These are phyloP conservation scores for Zaprionus obscuricornis DNA, from an alignment of 2,888 invertebrate genomes.

Conservation along the genomic window DNA sequence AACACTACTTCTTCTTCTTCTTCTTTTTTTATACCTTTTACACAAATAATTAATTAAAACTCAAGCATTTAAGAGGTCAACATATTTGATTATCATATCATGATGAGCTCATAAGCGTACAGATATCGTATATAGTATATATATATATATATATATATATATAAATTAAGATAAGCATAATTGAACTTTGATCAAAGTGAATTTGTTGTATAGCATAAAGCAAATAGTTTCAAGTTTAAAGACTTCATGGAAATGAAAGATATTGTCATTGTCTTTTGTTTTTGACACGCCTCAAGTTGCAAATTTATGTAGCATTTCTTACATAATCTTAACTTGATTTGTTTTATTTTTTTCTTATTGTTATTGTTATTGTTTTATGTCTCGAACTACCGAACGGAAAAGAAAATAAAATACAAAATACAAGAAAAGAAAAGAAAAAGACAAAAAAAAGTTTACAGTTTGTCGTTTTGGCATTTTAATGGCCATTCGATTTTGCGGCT, in stretches of 20 bases:
- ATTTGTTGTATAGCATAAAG: conserved; percentile 3
- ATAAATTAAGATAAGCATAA: no score
- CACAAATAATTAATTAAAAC: conserved; percentile 47
- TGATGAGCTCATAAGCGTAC: background rate
- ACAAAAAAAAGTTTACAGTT: conserved; percentile 36
- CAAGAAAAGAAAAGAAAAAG: background rate
- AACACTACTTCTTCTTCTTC: background rate
- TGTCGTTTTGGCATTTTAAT: conserved; percentile 49
- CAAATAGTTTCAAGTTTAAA: conserved; percentile 2
- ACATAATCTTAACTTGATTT: conserved; percentile 27
- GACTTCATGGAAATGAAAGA: conserved; percentile 18
- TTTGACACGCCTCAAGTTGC: conserved; percentile 12
- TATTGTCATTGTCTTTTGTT: no score
- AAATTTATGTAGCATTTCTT: conserved; percentile 15
- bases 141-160: no score
- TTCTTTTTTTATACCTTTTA: background rate
- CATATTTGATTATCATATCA: conserved; percentile 13
- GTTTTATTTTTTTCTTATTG: no score
- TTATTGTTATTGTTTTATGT: no score
- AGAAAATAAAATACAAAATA: conserved; percentile 9
- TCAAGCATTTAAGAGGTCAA: conserved; percentile 43
- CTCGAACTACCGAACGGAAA: conserved; percentile 31
- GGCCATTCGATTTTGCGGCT: conserved; percentile 23
- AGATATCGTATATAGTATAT: no score
- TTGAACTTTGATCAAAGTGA: no score